Evolutionary conservation across 2,888 invertebrate species (phyloP), one percentile per base, ranked within the genome.

Genomic region (Drosophila prostipennis): DNA sequence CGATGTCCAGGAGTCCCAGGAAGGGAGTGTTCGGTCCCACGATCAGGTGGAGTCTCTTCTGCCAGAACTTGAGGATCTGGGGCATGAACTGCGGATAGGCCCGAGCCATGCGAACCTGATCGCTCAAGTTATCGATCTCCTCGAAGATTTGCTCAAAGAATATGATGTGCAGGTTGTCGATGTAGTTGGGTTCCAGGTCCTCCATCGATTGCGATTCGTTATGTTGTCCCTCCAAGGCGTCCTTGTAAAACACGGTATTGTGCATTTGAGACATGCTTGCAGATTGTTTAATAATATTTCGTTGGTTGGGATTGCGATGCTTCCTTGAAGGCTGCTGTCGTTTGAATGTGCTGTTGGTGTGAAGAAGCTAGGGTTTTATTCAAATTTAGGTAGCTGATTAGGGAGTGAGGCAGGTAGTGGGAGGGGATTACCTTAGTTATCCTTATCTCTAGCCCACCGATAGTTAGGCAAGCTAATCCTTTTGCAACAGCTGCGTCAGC

Each of bases 101-200:
- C 4, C 89, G 73, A 3, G 81, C 87, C 84, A 84, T 87, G 7
- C 89, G 37, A 49, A 84, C 85, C 49, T 84, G 87, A 32, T 84
- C 89, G 32, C 68, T 70, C 1, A 88, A 29, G 36, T 59, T 65
- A 3, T 74, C 67, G 51, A 83, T 88, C 6, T 45, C 29, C 46
- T 87, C 79, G 39, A 87, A 84, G 32, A 84, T 84, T 68, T 84
- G 89, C 58, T 86, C 83, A n/a, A 84, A 84, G 51, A 84, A 88
- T 34, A 78, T 84, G 36, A 75, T 79, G 37, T 88, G 70, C 57
- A 84, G 49, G 19, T 84, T 79, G 57, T 84, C 83, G 2, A 84
- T 59, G 14, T 84, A 78, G 36, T 84, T 84, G 1, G 76, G 73
- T 1, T 51, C 39, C 14, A 55, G 6, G 3, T 67, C 48, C 29